These are phyloP conservation scores for Vireo griseus DNA, from an alignment of 2,797 vertebrate genomes.

Conservation along the genomic window DNA sequence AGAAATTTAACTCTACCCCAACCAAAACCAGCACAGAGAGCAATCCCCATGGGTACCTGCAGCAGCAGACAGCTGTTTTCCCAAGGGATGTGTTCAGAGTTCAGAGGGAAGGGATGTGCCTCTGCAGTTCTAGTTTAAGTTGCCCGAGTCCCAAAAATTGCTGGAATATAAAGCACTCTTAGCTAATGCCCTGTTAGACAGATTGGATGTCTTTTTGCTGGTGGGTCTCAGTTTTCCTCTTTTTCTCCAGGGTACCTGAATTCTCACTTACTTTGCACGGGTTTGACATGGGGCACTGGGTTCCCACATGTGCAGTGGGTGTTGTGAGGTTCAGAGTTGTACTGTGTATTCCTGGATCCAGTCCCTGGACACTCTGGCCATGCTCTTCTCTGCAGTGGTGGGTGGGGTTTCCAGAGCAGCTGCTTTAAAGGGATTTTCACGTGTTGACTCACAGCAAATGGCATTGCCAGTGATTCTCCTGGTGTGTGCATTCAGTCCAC, in stretches of 20 bases:
- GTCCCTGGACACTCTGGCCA: background rate
- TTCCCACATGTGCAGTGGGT: fast-evolving
- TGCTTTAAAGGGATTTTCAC: background rate
- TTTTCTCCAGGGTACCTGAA: background rate
- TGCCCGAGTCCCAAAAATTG: background rate
- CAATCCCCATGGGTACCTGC: background rate
- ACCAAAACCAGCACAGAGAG: background rate
- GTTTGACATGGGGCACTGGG: background rate
- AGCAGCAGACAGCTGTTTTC: background rate
- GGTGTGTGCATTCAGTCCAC: background rate
- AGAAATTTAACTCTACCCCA: background rate
- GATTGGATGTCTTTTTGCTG: background rate
- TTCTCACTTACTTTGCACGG: fast-evolving
- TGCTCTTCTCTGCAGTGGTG: background rate
- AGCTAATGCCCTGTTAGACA: background rate
- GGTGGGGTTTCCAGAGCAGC: background rate
- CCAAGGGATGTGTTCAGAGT: background rate
- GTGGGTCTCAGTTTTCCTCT: background rate
- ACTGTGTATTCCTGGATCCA: fast-evolving
- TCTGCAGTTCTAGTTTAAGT: background rate
- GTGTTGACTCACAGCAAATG: background rate
- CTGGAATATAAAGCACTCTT: background rate
- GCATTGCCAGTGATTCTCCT: background rate
- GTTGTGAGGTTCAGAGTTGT: background rate
- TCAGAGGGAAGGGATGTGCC: background rate